Evolutionary conservation across 2,113 vertebrate species (phyloP), one percentile per base, ranked within the genome.

Genomic region (Heterotilapia buettikoferi): DNA sequence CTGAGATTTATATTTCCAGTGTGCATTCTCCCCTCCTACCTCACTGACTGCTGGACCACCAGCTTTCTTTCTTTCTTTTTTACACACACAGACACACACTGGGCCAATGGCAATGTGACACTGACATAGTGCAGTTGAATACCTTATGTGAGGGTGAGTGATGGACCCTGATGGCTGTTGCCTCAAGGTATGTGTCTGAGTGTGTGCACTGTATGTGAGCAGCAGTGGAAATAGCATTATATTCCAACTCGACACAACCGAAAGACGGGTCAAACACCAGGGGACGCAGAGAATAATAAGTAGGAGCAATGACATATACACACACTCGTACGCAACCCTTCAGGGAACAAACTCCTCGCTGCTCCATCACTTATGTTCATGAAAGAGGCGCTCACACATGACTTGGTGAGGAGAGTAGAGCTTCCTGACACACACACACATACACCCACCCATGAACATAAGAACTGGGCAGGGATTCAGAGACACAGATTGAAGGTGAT

Each of bases 401-500:
- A 90, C 63, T 87, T 38, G 29, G 57, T 87, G 86, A 86, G 66
- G 71, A 56, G 68, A 81, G 86, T 2, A 73, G 31, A 85, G 78
- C 61, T 83, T 85, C 47, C 81, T 31, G 33, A 88, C 68, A 59
- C 71, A 83, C 86, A 86, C 45, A 59, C 73, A 47, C 83, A 52
- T 4, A 43, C 82, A 66, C 47, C 12, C 82, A 86, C 85, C 36
- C 59, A 82, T 1, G 5, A 24, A 86, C 63, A 84, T 40, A 40
- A 61, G 66, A 86, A 83, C 85, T 92, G 89, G 88, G 92, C 90
- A 89, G 43, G 73, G 90, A 92, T 92, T 91, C 90, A 92, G 89
- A 89, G 87, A 85, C 92, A 84, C 91, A 91, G 88, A 93, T 88
- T 89, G 88, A 90, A 92, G 84, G 90, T 88, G 93, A 93, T 92